Conservation (phyloP, 2,113 vertebrate species). For the Syrmaticus mikado region DNA sequence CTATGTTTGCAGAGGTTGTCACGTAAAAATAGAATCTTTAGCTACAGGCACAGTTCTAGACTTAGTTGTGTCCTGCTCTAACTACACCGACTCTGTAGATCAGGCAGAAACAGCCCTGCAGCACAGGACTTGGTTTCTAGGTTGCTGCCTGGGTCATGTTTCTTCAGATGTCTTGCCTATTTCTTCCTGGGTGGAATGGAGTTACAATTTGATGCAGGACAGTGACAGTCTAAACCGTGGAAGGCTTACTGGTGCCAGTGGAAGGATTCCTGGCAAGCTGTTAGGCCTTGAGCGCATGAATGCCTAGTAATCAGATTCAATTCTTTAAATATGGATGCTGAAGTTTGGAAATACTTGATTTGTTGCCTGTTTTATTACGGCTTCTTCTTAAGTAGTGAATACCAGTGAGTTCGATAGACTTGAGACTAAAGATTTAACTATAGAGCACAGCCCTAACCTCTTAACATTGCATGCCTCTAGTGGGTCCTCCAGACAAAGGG, state of each 20-base stretch:
- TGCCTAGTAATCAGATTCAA: neutral
- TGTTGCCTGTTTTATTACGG: neutral
- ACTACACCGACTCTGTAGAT: neutral
- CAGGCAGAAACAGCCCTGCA: neutral
- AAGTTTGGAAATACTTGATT: neutral
- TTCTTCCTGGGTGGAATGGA: neutral
- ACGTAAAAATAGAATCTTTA: neutral
- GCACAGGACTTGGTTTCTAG: neutral
- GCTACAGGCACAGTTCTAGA: neutral
- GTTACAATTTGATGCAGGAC: neutral
- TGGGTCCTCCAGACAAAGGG: neutral
- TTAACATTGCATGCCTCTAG: neutral
- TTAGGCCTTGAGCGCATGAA: rapidly evolving
- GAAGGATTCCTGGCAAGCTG: neutral
- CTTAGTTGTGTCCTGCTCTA: neutral
- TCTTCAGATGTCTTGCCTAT: neutral
- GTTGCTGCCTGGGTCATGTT: neutral
- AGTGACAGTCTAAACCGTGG: neutral
- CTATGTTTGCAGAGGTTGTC: neutral
- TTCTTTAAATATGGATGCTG: neutral
- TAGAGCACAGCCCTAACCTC: neutral
- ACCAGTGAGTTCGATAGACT: neutral
- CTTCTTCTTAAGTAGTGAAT: neutral
- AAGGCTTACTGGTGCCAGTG: neutral
- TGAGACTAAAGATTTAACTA: neutral